Evolutionary conservation across 64 coral and sea anemone species (phyloP), one percentile per base, ranked within the genome.

Genomic region (Hydrozoanthus tunicans): DNA sequence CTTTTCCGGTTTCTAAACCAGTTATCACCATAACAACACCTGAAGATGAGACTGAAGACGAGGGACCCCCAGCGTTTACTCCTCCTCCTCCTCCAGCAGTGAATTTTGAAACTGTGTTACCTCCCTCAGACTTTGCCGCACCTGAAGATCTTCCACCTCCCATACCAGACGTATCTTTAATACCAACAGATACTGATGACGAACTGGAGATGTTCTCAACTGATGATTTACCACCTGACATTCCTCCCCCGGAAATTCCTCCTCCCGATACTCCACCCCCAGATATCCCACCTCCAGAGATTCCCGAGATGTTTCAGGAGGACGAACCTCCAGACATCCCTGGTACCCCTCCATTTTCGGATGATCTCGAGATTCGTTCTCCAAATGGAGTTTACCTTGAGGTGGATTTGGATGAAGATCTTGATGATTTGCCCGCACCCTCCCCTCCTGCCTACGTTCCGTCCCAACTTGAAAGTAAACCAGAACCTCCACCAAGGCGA

Each of bases 1-100:
- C 58, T 13, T 67, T 65, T 27, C 75, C 82, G 6, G 56, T 54
- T 58, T 81, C 51, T 9, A 96, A 86, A 32, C 95, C 95, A 20
- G 59, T 89, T 10, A 96, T 96, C 78, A 96, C 92, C 4, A 90
- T 96, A 53, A 96, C 95, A 59, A 94, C 82, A 23, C 93, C 93
- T 59, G 89, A 91, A 13, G 91, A 85, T 15, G 95, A 96, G 11
- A 82, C 80, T 13, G 80, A 51, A 43, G 80, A 82, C 27, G 92
- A 94, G 13, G 92, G 74, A 9, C 62, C 82, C 24, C 79, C 82
- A 56, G 27, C 23, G 17, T 88, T 94, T 53, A 54, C 65, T 9
- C 93, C 89, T 9, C 88, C 73, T 9, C 89, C 89, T 77, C 93
- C 93, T 70, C 89, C 92, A n/a, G 51, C 59, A 77, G 59, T 66